Evolutionary conservation across 2,888 invertebrate species (phyloP), one percentile per base, ranked within the genome.

Genomic region (Drosophila sordidapex): DNA sequence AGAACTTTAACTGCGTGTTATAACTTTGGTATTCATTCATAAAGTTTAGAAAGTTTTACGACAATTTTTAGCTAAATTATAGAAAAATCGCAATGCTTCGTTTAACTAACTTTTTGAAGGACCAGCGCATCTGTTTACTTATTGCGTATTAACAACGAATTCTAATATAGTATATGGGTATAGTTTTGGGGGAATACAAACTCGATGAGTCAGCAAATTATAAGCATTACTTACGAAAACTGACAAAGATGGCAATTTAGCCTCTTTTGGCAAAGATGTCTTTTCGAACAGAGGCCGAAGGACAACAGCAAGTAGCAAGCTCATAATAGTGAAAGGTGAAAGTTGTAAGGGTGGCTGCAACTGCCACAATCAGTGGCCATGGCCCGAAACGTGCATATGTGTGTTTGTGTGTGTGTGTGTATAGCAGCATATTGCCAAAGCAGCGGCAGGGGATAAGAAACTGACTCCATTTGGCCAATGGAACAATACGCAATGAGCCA

Each of bases 281-380:
- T 27, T 40, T 59, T 48, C 75, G 29, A 75, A 36, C 36, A 58
- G 49, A 35, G 52, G 54, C 25, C 51, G 29, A 56, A 77, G 81
- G 66, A 78, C 66, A 80, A 56, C 67, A 70, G 54, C 63, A 58
- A 64, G 49, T 74, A 61, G 64, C 76, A 83, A 70, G 61, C 82
- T 87, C 82, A 85, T 86, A 89, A 81, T 79, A 70, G 69, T 76
- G 87, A 74, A 35, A 25, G 38, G 31, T 5, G 35, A 13, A 27
- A 36, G 29, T 21, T 40, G 21, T 15, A 21, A n/a, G 40, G 11
- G 69, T 54, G 60, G 43, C 74, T 59, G 53, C 60, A 75, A 74
- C 83, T 76, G 86, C 64, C 70, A 82, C 62, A 38, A 57, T 83
- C 74, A 80, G 76, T 80, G 74, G 83, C 74, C 79, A 70, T 70